Evolutionary conservation across 2,888 invertebrate species (phyloP).

Genomic region (Endotricha flammealis): DNA sequence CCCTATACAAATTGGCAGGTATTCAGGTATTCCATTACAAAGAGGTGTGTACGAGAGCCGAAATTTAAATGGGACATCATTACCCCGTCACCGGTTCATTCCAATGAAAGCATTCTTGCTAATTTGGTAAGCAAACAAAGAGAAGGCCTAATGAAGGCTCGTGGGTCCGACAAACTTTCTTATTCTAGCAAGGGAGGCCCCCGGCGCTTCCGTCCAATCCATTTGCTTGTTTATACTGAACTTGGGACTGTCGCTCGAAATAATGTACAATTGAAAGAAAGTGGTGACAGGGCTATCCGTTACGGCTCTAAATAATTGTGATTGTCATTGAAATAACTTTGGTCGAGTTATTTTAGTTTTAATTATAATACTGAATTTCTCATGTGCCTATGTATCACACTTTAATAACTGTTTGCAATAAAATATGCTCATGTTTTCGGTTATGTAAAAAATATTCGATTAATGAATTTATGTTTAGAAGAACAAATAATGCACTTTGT

Average conservation of each 20-base stretch:
- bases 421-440: too few relatives aligned
- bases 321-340: too few relatives aligned
- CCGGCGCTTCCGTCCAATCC: conserved; percentile 67
- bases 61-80: conserved; percentile 40
- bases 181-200: conserved; percentile 56
- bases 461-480: too few relatives aligned
- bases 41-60: background rate
- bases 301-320: too few relatives aligned
- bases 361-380: too few relatives aligned
- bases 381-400: too few relatives aligned
- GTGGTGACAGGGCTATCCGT: background rate
- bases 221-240: conserved; percentile 72
- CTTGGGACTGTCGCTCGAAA: conserved; percentile 47
- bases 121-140: conserved; percentile 74
- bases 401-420: too few relatives aligned
- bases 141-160: conserved; percentile 69
- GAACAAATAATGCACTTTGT: too few relatives aligned
- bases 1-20: background rate
- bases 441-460: too few relatives aligned
- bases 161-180: conserved; percentile 68
- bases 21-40: background rate
- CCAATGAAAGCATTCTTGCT: conserved; percentile 63
- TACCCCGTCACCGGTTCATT: conserved; percentile 44
- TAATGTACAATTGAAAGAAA: conserved; percentile 31
- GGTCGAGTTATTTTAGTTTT: too few relatives aligned